These are phyloP conservation scores for Semicossyphus pulcher DNA, from an alignment of 2,113 vertebrate genomes.

Conservation along the genomic window DNA sequence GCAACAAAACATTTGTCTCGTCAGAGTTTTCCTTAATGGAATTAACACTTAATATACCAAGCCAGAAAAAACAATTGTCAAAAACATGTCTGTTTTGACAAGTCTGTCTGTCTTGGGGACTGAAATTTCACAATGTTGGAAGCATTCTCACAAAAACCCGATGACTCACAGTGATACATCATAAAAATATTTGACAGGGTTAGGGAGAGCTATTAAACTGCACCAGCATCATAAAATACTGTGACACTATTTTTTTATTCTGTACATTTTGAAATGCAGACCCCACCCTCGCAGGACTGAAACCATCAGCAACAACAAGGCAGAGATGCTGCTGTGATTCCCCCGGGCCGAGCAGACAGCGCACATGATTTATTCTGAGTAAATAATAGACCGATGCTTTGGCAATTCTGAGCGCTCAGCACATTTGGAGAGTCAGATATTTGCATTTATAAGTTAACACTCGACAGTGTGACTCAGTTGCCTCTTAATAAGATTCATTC, in stretches of 20 bases:
- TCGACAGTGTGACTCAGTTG: background rate
- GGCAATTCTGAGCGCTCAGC: slow-evolving; percentile 25
- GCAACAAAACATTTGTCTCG: too few species aligned
- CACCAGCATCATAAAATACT: background rate
- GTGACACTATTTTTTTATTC: background rate
- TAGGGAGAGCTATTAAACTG: background rate
- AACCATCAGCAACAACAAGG: slow-evolving; percentile 10
- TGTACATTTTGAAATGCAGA: slow-evolving; percentile 9
- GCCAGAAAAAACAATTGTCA: too few species aligned
- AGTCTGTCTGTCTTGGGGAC: slow-evolving; percentile 29
- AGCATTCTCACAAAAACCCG: slow-evolving; percentile 8
- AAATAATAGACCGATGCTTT: slow-evolving; percentile 39
- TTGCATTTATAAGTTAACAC: slow-evolving; percentile 46
- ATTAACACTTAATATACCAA: too few species aligned
- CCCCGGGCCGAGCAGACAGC: slow-evolving; percentile 4
- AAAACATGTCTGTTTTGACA: too few species aligned
- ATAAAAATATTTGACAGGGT: slow-evolving; percentile 16
- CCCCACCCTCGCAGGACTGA: background rate
- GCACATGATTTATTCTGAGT: slow-evolving; percentile 43
- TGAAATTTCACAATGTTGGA: slow-evolving; percentile 12
- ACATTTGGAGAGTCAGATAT: slow-evolving; percentile 36
- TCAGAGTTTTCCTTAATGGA: too few species aligned
- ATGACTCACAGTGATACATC: slow-evolving; percentile 16
- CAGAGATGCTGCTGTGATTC: slow-evolving; percentile 20
- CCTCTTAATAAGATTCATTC: slow-evolving; percentile 34